phyloP scores from a whole-genome alignment of 1,140 invertebrate genomes.

The Campoletis sonorensis region DNA sequence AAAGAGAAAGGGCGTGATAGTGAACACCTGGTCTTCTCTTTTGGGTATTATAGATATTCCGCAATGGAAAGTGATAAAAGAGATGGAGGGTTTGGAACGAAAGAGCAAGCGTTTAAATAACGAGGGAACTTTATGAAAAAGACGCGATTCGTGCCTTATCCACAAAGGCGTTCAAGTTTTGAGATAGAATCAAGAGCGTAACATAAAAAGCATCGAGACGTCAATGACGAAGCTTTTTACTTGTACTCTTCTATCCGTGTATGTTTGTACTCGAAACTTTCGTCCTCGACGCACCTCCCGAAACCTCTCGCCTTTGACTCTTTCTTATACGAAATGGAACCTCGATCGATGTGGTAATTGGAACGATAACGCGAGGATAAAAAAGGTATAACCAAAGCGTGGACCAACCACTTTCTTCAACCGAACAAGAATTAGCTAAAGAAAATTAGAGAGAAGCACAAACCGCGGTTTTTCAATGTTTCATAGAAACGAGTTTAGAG shows the following conservation, averaged over 20 bases:
- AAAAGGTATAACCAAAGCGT: no score
- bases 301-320: no score
- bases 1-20: no score
- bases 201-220: neutral
- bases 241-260: neutral
- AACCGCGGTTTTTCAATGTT: no score
- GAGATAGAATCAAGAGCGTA: neutral
- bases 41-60: slow-evolving; percentile 1
- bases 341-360: no score
- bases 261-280: neutral
- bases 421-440: no score
- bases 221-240: neutral
- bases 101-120: neutral
- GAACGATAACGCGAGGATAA: no score
- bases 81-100: neutral
- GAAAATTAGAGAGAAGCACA: no score
- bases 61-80: neutral
- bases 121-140: neutral
- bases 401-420: no score
- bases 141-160: slow-evolving; percentile 6
- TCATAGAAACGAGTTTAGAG: no score
- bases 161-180: neutral
- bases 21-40: slow-evolving; percentile 1
- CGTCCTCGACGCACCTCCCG: neutral
- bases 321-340: no score